Percentiles rank a stretch among this genome's conserved stretches.
Evolutionary conservation across 2,113 vertebrate species (phyloP).

Genomic region (Turdus rufiventris): DNA sequence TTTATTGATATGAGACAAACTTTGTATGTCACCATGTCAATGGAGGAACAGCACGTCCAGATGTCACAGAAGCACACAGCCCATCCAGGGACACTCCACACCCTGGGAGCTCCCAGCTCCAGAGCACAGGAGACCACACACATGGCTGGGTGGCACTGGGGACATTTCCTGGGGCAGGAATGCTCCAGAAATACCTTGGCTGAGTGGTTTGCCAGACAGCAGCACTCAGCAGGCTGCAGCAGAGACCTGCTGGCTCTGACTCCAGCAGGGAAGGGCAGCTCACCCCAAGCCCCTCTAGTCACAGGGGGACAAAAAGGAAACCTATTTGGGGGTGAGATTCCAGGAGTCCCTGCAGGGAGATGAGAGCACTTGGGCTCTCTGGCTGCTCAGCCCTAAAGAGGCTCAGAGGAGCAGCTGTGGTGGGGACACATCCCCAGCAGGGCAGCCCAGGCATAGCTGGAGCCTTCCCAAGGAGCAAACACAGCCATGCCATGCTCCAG

Average conservation of each 20-base stretch:
- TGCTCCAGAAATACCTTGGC: neutral
- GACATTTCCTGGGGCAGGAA: neutral
- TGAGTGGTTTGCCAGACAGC: neutral
- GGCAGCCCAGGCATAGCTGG: neutral
- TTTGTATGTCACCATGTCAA: constrained; percentile 29
- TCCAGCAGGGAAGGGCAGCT: neutral
- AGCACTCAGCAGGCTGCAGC: neutral
- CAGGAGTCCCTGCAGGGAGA: neutral
- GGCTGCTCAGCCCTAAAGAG: neutral
- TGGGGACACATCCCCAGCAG: neutral
- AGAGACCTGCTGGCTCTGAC: neutral
- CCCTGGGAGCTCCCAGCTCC: neutral
- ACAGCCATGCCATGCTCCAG: neutral
- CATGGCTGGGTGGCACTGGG: neutral
- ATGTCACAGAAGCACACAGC: neutral
- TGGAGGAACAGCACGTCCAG: neutral
- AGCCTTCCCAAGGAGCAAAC: neutral
- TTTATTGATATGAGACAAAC: constrained; percentile 65
- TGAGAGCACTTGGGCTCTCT: neutral
- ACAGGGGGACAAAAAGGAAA: neutral
- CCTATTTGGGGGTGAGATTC: neutral
- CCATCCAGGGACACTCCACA: neutral
- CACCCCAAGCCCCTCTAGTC: neutral
- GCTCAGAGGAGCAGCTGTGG: neutral
- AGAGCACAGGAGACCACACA: neutral